Percentiles rank a stretch among this genome's conserved stretches.
Evolutionary conservation across 1,140 invertebrate species (phyloP).

Genomic region (Halictus rubicundus): DNA sequence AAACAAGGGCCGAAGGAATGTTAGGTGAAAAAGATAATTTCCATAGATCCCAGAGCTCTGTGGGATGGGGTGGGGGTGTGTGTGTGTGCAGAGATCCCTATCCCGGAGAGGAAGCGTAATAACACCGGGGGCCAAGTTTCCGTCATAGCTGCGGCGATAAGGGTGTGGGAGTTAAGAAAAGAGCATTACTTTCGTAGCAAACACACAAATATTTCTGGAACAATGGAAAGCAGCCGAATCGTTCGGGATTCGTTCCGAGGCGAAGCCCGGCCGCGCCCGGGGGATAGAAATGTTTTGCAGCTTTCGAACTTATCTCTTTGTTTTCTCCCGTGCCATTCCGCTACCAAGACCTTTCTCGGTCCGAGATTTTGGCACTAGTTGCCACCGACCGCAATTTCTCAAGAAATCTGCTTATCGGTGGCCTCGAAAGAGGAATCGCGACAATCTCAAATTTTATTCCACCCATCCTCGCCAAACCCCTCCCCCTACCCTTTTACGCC

Average conservation of each 20-base stretch:
- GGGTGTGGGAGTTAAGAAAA: conserved; percentile 36
- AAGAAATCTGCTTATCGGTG: conserved; percentile 11
- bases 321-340: neutral
- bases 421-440: neutral
- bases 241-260: conserved; percentile 20
- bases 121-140: conserved; percentile 27
- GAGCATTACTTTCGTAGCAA: conserved; percentile 53
- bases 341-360: neutral
- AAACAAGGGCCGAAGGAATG: neutral
- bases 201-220: conserved; percentile 54
- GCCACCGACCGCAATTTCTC: conserved; percentile 19
- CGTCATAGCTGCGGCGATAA: conserved; percentile 34
- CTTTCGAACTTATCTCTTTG: conserved; percentile 32
- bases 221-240: conserved; percentile 48
- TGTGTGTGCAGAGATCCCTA: conserved; percentile 25
- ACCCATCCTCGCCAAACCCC: no score
- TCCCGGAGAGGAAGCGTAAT: conserved; percentile 14
- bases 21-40: conserved; percentile 20
- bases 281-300: conserved; percentile 35
- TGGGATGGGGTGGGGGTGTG: no score
- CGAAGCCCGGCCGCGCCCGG: neutral
- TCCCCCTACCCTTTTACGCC: neutral
- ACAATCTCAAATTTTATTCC: neutral
- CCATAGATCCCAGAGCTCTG: conserved; percentile 23
- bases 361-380: conserved; percentile 35